phyloP scores from a whole-genome alignment of 2,888 invertebrate species.

The Atrina japonica region DNA sequence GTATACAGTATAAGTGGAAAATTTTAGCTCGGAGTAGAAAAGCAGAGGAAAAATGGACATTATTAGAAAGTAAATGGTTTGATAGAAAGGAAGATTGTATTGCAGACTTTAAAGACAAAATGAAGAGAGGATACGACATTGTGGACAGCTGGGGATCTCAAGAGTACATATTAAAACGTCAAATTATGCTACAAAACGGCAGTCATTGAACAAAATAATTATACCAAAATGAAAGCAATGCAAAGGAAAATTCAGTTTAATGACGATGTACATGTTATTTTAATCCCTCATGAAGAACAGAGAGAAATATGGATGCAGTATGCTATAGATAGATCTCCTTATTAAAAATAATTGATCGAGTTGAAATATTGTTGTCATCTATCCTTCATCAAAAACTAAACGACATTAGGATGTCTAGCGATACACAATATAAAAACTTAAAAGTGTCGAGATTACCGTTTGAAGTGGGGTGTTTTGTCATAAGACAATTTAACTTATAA shows the following conservation, averaged over 20 bases:
- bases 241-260: slow-evolving; percentile 13
- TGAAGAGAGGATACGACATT: slow-evolving; percentile 5
- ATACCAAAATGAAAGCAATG: slow-evolving; percentile 7
- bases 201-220: not conserved
- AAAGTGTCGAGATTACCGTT: too few relatives aligned
- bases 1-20: slow-evolving; percentile 31
- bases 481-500: too few relatives aligned
- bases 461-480: too few relatives aligned
- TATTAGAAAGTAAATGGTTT: slow-evolving; percentile 19
- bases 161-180: slow-evolving; percentile 14
- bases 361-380: slow-evolving; percentile 13
- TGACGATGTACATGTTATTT: slow-evolving; percentile 3
- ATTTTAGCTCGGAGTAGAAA: slow-evolving; percentile 21
- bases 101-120: slow-evolving; percentile 10
- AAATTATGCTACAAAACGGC: slow-evolving; percentile 8
- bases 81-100: slow-evolving; percentile 18
- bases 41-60: slow-evolving; percentile 26
- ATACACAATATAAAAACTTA: not conserved
- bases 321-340: slow-evolving; percentile 17
- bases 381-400: slow-evolving; percentile 13
- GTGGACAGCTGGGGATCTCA: slow-evolving; percentile 16
- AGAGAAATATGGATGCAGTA: slow-evolving; percentile 11
- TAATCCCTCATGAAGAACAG: slow-evolving; percentile 8
- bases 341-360: slow-evolving; percentile 5
- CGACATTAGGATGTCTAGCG: slow-evolving; percentile 10